Evolutionary conservation across 2,888 invertebrate species (phyloP), one percentile per base, ranked within the genome.

Genomic region (Lomographa bimaculata): DNA sequence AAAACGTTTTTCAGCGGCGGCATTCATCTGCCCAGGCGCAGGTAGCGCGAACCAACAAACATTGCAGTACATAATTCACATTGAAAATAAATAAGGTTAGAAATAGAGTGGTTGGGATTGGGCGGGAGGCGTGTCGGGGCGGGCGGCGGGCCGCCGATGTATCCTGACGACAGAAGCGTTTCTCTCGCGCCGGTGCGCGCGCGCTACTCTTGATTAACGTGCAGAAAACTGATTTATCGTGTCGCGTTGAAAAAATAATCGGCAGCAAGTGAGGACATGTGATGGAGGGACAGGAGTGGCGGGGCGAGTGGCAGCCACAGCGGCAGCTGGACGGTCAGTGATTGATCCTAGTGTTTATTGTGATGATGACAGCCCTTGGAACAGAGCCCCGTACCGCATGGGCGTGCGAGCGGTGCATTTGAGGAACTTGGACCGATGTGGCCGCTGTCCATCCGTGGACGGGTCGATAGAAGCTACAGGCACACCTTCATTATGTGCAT

Each of bases 101-200:
- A 52, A 43, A 53, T 57, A 58, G 54, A 62, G 60, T 60, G 52
- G 47, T 50, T 57, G 47, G 42, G 50, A 43, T 42, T 35, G 79
- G 79, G 81, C 77, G 81, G 73, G 69, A 65, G 81, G 81, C 76
- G 75, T 64, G 57, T 35, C 57, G 47, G 61, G 70, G 71, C 73
- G 68, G 63, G 52, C 46, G 48, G 50, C 36, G 29, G 39, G 56
- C 36, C 58, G 70, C 46, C 66, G 69, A 52, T 95, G 94, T 86
- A 93, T 94, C 57, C 94, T 94, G 51, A 96, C 96, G 63, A 96
- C 96, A 51, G 94, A 94, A 50, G 94, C 94, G 81, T 57, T 87
- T 79, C 59, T 61, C 80, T 89, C 84, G 84, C 87, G 86, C 86
- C 77, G 71, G 69, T 70, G 80, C 80, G 75, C 81, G 80, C 79